A percentile compares a stretch with the other conserved stretches of the same genome.
phyloP scores from a whole-genome alignment of 1,140 invertebrate genomes.

The Phymastichus coffea region DNA sequence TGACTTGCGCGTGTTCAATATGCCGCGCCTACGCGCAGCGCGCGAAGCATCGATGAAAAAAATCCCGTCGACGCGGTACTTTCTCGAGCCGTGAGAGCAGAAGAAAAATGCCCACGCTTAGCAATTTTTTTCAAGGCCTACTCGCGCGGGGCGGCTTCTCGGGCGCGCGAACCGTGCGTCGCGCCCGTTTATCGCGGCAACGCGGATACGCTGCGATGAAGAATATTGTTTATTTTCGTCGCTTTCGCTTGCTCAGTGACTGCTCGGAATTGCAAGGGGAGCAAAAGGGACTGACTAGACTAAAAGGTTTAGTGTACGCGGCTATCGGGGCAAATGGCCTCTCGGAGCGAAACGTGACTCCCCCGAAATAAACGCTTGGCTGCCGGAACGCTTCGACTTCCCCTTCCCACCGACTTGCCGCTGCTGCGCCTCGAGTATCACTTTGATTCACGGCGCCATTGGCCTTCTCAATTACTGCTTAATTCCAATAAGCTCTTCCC shows the following conservation, averaged over 20 bases:
- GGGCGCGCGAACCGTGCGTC: neutral
- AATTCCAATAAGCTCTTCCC: neutral
- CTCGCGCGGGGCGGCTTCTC: neutral
- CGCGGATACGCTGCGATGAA: too few relatives aligned
- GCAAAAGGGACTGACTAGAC: slow-evolving; percentile 23
- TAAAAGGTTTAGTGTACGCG: neutral
- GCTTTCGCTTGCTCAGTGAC: slow-evolving; percentile 28
- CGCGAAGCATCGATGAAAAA: too few relatives aligned
- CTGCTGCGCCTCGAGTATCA: neutral
- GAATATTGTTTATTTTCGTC: too few relatives aligned
- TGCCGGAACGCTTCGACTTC: neutral
- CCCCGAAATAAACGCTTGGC: slow-evolving; percentile 8
- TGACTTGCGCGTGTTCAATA: too few relatives aligned
- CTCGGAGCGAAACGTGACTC: slow-evolving; percentile 7
- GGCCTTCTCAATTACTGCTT: neutral
- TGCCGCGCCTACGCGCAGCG: too few relatives aligned
- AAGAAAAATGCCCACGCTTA: too few relatives aligned
- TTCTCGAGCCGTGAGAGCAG: slow-evolving; percentile 1
- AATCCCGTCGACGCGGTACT: neutral
- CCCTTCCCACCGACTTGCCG: neutral
- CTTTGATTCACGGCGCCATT: slow-evolving; percentile 4
- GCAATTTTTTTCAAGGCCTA: slow-evolving; percentile 26
- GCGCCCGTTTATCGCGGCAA: slow-evolving; percentile 8
- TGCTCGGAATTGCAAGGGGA: too few relatives aligned
- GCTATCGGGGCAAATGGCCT: slow-evolving; percentile 10